Conservation (phyloP, 2,888 invertebrate species). For the Lasioglossum malachurum region DNA sequence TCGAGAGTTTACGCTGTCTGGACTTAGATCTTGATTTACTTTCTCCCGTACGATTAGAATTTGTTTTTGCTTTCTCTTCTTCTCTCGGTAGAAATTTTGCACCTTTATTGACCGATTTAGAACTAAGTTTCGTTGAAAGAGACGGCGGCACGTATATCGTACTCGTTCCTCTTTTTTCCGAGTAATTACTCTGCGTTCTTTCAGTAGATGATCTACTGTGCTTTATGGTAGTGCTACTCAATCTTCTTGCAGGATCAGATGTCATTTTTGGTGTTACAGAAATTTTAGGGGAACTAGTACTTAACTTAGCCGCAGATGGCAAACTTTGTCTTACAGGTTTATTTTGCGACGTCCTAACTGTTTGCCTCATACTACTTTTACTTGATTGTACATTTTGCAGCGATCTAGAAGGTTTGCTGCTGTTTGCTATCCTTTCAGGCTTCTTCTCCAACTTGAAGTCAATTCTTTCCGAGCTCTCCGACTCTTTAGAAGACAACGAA, state of each 20-base stretch:
- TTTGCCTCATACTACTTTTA: conserved; percentile 35
- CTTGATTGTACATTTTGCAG: conserved; percentile 22
- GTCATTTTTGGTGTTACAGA: conserved; percentile 35
- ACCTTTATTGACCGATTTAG: conserved; percentile 49
- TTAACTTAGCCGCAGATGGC: conserved; percentile 34
- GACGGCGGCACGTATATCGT: conserved; percentile 77
- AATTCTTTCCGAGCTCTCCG: conserved; percentile 30
- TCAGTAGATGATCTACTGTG: conserved; percentile 45
- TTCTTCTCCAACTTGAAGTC: conserved; percentile 36
- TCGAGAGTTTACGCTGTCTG: conserved; percentile 76
- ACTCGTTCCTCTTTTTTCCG: conserved; percentile 79
- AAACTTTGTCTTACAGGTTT: conserved; percentile 34
- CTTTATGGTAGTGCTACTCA: conserved; percentile 17
- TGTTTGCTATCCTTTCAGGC: conserved; percentile 40
- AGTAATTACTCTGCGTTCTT: conserved; percentile 55
- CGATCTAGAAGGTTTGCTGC: conserved; percentile 31
- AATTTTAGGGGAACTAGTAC: conserved; percentile 14
- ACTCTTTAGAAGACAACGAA: conserved; percentile 19
- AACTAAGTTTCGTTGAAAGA: conserved; percentile 48
- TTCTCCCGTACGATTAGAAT: background rate
- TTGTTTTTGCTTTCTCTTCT: conserved; percentile 18
- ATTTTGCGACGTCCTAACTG: conserved; percentile 24
- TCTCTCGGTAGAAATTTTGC: background rate
- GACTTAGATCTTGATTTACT: conserved; percentile 17
- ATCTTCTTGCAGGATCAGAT: conserved; percentile 34